A percentile compares a stretch with the other conserved stretches of the same genome.
These are phyloP conservation scores for Sigmodon hispidus DNA, from an alignment of 2,113 vertebrate species.

Conservation along the genomic window DNA sequence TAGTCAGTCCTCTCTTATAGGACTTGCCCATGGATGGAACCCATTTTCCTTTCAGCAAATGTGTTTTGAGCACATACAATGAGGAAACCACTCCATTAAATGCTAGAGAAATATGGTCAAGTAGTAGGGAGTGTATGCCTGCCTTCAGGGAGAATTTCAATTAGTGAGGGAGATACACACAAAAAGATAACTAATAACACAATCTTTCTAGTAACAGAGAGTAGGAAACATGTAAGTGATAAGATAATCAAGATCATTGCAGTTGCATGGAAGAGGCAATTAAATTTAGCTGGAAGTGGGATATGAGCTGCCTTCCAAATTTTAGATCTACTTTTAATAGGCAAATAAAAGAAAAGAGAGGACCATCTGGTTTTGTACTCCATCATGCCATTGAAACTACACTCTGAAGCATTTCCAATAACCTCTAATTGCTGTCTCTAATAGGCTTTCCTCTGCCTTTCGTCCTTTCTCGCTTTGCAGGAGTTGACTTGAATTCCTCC, in stretches of 20 bases:
- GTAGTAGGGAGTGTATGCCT: not conserved
- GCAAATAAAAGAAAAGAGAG: constrained; percentile 56
- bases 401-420: constrained; percentile 24
- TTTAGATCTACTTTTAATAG: constrained; percentile 65
- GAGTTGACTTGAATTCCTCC: constrained; percentile 20
- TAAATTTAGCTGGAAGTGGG: constrained; percentile 58
- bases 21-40: not conserved
- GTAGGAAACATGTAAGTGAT: constrained; percentile 52
- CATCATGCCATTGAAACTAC: not conserved
- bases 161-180: constrained; percentile 6
- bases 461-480: not conserved
- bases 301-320: constrained; percentile 54
- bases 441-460: constrained; percentile 38
- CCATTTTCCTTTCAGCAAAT: not conserved
- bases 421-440: constrained; percentile 48
- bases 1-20: not conserved
- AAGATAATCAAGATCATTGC: constrained; percentile 59
- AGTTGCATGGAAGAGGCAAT: constrained; percentile 50
- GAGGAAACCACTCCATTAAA: not conserved
- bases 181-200: constrained; percentile 42
- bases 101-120: not conserved
- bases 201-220: constrained; percentile 42
- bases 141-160: constrained; percentile 33
- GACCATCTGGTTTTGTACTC: constrained; percentile 50
- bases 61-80: constrained; percentile 1